Evolutionary conservation across 2,888 invertebrate genomes (phyloP), one percentile per base, ranked within the genome.

Genomic region (Hydropsyche betteni): DNA sequence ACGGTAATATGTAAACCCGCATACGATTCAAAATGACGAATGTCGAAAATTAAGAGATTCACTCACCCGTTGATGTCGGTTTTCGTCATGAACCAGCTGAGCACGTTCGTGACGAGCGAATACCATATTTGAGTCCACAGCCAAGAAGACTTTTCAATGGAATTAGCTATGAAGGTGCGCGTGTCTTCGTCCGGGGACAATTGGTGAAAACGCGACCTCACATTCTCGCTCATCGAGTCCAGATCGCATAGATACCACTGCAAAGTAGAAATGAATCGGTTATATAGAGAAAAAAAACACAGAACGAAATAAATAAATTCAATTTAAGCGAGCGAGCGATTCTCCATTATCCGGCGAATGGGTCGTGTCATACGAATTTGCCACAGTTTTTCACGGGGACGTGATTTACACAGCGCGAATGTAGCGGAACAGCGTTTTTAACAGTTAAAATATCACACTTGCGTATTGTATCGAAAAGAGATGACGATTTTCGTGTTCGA

Each of bases 61-160:
- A 89, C 91, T 91, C 85, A 95, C 91, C 98, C 98, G 86, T 98
- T 99, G 80, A 97, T 94, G 81, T 97, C 96, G 2, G 98, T 99
- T 83, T 94, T 93, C 44, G 96, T 94, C 92, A 98, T 94, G 87
- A 98, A 96, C 86, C 93, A 91, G 79, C 93, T 91, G 24, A 98
- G 89, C 55, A 98, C 86, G n/a, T 94, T 90, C 81, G 94, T 93
- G 14, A 94, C 94, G 52, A 98, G 81, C 52, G 94, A 91, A 85
- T 98, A 95, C 92, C 95, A 96, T 78, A 97, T 88, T 85, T 99
- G 97, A 36, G 94, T 91, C 86, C 96, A 91, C 75, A 98, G 86
- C 89, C 93, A 94, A 81, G 95, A 93, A 3, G 95, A 93, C 83
- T 94, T 94, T 80, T 93, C 92, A 80, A 91, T 90, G 80, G 94